Base-by-base conservation (phyloP, 2,797 vertebrate genomes). In the Enteromius afrohamiltoni region DNA sequence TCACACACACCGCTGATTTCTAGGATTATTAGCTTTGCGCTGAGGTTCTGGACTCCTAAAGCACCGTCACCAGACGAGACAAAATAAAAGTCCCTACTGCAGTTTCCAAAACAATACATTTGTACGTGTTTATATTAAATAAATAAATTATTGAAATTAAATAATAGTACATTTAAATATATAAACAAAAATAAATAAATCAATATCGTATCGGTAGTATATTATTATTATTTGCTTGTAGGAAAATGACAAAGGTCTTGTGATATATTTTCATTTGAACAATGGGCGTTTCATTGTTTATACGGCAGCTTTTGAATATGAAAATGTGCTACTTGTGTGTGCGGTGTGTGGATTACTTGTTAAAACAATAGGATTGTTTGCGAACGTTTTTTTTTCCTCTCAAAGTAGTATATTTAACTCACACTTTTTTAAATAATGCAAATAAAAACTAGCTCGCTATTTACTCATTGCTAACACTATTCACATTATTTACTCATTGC, bases 31-130 rank as follows among this genome's bases (percentile, higher is more conserved):
- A 83, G 82, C 65, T 71, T 83, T 71, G 65, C 34, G 3, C 11
- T 42, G 21, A 77, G 40, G 26, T 21, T 60, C 74, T 6, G 16
- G 11, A 82, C 31, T 77, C 67, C 58, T 55, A 34, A n/a, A 45
- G 40, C 23, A 8, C 4, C 29, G 82, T 83, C 82, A 83, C 65
- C 65, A 14, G 65, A 83, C 40, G 3, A 78, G 13, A 49, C 75
- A 78, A 83, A 83, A 71, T 83, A 83, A 83, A 78, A 83, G 82
- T 71, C 82, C 65, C 17, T 0, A 65, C 42, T 7, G 26, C 76
- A 47, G 60, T 78, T 78, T 65, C 14, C 53, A 76, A 58, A 74
- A 37, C 26, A 76, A 76, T 6, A 26, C 1, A 10, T 17, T 16
- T 16, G 0, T 7, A 19, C 17, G 31, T 4, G 7, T 67, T 40